phyloP scores from a whole-genome alignment of 2,113 vertebrate species.

The Vireo altiloquus region DNA sequence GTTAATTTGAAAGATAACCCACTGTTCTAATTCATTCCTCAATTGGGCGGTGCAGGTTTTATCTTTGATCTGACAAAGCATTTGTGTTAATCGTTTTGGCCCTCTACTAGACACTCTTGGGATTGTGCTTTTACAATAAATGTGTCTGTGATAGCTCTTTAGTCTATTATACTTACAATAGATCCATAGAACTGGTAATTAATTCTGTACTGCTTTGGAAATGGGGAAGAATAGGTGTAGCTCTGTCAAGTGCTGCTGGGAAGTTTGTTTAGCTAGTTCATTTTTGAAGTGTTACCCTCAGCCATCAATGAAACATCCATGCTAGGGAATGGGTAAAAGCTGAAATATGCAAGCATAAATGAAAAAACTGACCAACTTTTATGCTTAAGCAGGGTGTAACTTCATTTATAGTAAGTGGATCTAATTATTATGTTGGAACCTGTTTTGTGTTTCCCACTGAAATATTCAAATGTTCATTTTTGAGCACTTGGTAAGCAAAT shows the following conservation, averaged over 20 bases:
- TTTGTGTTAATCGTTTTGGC: conserved; percentile 89
- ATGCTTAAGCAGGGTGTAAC: background rate
- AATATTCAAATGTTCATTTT: background rate
- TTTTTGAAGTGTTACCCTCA: conserved; percentile 83
- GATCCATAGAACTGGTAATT: conserved; percentile 89
- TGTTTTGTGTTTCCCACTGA: background rate
- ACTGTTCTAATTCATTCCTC: conserved; percentile 89
- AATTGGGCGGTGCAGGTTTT: conserved; percentile 85
- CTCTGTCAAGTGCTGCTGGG: conserved; percentile 84
- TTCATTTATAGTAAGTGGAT: background rate
- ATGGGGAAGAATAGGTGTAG: conserved; percentile 86
- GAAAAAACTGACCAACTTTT: conserved; percentile 50
- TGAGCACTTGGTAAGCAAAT: background rate
- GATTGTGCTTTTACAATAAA: conserved; percentile 90
- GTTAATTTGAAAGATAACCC: conserved; percentile 91
- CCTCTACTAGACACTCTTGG: conserved; percentile 86
- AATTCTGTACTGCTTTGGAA: conserved; percentile 87
- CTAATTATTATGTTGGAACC: background rate
- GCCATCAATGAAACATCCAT: conserved; percentile 68
- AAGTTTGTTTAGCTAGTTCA: conserved; percentile 86
- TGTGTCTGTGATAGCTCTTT: conserved; percentile 89
- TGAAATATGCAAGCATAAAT: conserved; percentile 57
- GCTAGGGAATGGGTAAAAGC: conserved; percentile 44
- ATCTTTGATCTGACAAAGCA: conserved; percentile 89
- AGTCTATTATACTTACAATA: conserved; percentile 90